These are phyloP conservation scores for Macrosteles quadrilineatus DNA, from an alignment of 1,140 invertebrate genomes.

Conservation along the genomic window DNA sequence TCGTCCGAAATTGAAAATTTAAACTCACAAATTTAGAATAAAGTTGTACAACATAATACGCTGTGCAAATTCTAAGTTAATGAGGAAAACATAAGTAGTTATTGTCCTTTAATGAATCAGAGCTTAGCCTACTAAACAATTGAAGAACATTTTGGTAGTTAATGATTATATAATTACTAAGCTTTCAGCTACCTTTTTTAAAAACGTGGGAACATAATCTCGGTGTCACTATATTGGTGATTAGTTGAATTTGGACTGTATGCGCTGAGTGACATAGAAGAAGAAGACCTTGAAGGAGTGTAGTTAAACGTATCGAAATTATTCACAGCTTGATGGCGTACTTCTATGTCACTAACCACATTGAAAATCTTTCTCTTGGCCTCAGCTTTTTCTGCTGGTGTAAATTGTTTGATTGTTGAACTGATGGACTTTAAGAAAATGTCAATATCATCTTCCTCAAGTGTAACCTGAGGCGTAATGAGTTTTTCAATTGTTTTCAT, in stretches of 20 bases:
- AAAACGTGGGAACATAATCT: background rate
- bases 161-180: background rate
- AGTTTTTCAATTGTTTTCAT: background rate
- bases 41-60: background rate
- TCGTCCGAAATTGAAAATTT: background rate
- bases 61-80: background rate
- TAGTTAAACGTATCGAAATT: too few species aligned
- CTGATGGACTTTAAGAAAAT: background rate
- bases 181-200: background rate
- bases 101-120: background rate
- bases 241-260: background rate
- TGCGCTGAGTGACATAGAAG: background rate
- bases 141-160: background rate
- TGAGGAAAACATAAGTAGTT: background rate
- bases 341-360: background rate
- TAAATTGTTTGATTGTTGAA: constrained; percentile 11
- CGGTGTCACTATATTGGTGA: background rate
- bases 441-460: background rate
- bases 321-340: too few species aligned
- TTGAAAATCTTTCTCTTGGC: background rate
- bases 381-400: background rate
- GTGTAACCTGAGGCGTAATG: background rate
- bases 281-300: background rate
- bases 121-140: background rate
- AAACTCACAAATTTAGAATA: background rate